phyloP scores from a whole-genome alignment of 2,113 vertebrate genomes.

The Bucco capensis region DNA sequence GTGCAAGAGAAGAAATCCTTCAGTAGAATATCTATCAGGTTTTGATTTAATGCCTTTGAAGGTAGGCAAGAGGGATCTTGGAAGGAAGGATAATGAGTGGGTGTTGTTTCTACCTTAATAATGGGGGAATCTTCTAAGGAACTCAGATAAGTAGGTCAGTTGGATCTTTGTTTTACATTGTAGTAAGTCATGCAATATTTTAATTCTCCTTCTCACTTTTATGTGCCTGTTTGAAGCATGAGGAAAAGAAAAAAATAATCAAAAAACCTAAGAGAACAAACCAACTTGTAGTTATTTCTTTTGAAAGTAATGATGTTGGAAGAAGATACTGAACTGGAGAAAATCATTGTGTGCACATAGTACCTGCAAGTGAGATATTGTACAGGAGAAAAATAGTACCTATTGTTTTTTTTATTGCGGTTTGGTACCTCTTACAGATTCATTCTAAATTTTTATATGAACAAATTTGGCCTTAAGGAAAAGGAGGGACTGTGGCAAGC shows the following conservation, averaged over 20 bases:
- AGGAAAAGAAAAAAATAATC: not conserved
- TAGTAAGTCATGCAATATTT: not conserved
- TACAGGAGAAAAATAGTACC: not conserved
- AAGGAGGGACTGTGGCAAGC: not conserved
- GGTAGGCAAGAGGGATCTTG: not conserved
- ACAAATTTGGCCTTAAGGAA: not conserved
- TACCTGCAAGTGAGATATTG: not conserved
- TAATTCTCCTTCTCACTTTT: not conserved
- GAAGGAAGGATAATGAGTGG: not conserved
- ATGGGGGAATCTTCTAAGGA: not conserved
- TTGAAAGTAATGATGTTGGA: not conserved
- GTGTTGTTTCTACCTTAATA: not conserved
- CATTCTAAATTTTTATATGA: not conserved
- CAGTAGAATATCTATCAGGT: not conserved
- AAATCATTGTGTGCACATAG: not conserved
- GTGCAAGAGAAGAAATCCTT: not conserved
- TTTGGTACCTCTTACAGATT: not conserved
- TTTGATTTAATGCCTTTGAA: not conserved
- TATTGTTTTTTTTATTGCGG: rapidly evolving
- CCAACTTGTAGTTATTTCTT: not conserved
- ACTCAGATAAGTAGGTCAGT: not conserved
- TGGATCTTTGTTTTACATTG: not conserved
- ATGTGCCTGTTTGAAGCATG: not conserved
- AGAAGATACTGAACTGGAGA: not conserved
- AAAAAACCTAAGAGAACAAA: too few species aligned